Conservation (phyloP, 2,888 invertebrate species). For the Julus scanicus region DNA sequence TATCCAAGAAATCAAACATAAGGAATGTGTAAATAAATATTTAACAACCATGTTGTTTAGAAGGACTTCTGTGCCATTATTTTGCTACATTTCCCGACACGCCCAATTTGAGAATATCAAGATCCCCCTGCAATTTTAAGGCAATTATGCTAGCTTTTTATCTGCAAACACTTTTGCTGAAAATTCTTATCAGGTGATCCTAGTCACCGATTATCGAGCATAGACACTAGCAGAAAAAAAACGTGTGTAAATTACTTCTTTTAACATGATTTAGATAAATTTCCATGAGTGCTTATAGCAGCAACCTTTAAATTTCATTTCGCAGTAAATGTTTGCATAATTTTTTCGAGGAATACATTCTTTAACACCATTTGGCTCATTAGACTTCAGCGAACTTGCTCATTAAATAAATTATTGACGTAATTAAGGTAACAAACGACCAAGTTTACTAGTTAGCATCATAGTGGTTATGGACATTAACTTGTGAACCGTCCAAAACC, state of each 20-base stretch:
- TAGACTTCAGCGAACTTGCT: neutral
- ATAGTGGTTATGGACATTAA: neutral
- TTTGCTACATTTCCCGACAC: neutral
- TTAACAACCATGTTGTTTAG: neutral
- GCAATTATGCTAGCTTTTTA: neutral
- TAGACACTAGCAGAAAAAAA: too few species aligned
- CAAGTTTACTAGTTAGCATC: neutral
- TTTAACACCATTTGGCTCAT: neutral
- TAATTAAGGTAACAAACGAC: neutral
- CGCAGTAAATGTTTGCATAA: too few species aligned
- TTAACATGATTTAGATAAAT: too few species aligned
- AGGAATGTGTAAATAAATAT: neutral
- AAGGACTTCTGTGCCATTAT: neutral
- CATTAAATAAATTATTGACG: slow-evolving; percentile 8
- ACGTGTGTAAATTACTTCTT: too few species aligned
- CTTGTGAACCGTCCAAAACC: neutral
- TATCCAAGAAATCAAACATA: neutral
- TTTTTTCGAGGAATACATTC: too few species aligned
- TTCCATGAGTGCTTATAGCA: too few species aligned
- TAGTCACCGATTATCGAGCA: neutral
- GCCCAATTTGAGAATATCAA: neutral
- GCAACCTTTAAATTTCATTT: too few species aligned
- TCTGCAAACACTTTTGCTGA: neutral
- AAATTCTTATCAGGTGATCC: neutral
- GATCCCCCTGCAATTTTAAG: neutral